Evolutionary conservation across 2,888 invertebrate species (phyloP).

Genomic region (Cecidostiba fungosa): DNA sequence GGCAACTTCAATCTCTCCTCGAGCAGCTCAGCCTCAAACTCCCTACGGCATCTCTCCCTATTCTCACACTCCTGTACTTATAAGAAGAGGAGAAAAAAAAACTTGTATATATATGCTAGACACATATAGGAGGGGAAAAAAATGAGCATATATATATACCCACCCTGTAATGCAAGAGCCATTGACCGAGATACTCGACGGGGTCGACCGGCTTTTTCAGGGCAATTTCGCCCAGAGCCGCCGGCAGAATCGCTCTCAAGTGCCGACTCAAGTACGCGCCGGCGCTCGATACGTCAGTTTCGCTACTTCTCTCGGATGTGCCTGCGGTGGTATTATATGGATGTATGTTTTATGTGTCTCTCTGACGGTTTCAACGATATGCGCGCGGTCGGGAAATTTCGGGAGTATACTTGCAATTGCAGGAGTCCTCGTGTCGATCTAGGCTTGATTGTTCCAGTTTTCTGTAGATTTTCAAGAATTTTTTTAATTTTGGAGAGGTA

Average conservation of each 20-base stretch:
- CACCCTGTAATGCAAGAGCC: constrained; percentile 73
- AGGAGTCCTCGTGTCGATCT: background rate
- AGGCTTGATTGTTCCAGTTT: background rate
- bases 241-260: constrained; percentile 66
- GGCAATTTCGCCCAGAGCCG: constrained; percentile 71
- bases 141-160: background rate
- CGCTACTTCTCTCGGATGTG: background rate
- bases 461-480: background rate
- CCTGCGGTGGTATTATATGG: background rate
- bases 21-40: constrained; percentile 64
- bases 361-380: no score
- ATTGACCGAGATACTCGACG: constrained; percentile 74
- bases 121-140: background rate
- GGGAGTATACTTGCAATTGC: background rate
- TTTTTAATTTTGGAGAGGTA: no score
- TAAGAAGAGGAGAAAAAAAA: constrained; percentile 51
- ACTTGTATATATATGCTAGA: background rate
- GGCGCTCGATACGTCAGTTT: background rate
- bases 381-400: background rate
- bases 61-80: constrained; percentile 65
- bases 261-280: constrained; percentile 65
- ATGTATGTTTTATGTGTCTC: background rate
- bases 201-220: constrained; percentile 72
- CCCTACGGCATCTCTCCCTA: constrained; percentile 55
- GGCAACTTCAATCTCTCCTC: constrained; percentile 55